Conservation (phyloP, 2,888 invertebrate species). For the Nomada flava region DNA sequence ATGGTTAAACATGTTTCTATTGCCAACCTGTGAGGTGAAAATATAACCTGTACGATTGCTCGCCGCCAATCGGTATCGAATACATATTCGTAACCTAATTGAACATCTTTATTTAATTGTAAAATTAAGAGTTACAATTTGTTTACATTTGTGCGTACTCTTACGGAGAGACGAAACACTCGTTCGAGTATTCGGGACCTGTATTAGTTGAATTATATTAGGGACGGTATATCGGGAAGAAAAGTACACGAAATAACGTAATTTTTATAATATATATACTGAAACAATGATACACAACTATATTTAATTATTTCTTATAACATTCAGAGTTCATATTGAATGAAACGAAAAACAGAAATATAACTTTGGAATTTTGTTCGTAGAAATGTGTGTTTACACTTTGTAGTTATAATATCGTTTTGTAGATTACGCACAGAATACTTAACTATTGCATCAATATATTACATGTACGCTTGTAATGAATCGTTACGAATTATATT, state of each 20-base stretch:
- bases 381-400: not conserved
- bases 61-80: conserved; percentile 9
- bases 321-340: conserved; percentile 2
- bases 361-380: conserved; percentile 3
- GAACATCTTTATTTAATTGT: not conserved
- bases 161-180: too few species aligned
- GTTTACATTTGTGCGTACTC: too few species aligned
- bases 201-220: too few species aligned
- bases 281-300: conserved; percentile 8
- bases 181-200: too few species aligned
- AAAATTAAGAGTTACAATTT: not conserved
- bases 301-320: conserved; percentile 6
- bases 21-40: not conserved
- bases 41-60: conserved; percentile 3
- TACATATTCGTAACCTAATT: not conserved
- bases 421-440: conserved; percentile 14
- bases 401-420: conserved; percentile 9
- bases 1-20: conserved; percentile 18
- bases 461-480: conserved; percentile 40
- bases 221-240: not conserved
- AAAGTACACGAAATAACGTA: conserved; percentile 10
- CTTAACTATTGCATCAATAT: conserved; percentile 43
- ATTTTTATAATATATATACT: conserved; percentile 6
- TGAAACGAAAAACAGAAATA: not conserved
- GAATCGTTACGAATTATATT: conserved; percentile 38